Conservation (phyloP, 2,797 vertebrate species). For the Buceros bicornis region DNA sequence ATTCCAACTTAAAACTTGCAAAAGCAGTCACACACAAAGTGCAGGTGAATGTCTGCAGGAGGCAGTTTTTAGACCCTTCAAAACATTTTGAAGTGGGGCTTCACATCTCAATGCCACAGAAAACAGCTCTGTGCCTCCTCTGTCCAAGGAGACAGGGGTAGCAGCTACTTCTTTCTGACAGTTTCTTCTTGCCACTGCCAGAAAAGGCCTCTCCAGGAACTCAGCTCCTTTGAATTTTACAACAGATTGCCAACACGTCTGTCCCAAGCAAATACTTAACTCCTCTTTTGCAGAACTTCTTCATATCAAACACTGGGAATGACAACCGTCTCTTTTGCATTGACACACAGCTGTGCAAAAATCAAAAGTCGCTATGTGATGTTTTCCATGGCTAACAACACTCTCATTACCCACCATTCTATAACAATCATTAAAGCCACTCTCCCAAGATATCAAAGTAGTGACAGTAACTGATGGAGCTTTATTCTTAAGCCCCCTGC, state of each 20-base stretch:
- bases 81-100: background rate
- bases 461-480: background rate
- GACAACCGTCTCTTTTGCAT: background rate
- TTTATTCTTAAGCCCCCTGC: background rate
- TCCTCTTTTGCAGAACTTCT: background rate
- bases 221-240: background rate
- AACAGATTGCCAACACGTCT: constrained; percentile 43
- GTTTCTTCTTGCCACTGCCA: background rate
- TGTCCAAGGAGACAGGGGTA: background rate
- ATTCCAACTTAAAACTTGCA: background rate
- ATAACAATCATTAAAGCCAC: background rate
- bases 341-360: background rate
- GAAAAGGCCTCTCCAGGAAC: background rate
- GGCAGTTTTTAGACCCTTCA: background rate
- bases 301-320: background rate
- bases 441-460: constrained; percentile 6
- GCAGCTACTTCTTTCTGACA: background rate
- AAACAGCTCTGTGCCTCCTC: background rate
- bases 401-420: background rate
- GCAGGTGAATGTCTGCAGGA: background rate
- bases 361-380: background rate
- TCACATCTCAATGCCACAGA: background rate
- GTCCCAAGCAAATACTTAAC: constrained; percentile 23
- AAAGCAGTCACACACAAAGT: background rate
- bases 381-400: background rate